Percentiles rank a stretch among this genome's conserved stretches.
Conservation (phyloP, 2,797 vertebrate species). For the Ptychadena robeensis region DNA sequence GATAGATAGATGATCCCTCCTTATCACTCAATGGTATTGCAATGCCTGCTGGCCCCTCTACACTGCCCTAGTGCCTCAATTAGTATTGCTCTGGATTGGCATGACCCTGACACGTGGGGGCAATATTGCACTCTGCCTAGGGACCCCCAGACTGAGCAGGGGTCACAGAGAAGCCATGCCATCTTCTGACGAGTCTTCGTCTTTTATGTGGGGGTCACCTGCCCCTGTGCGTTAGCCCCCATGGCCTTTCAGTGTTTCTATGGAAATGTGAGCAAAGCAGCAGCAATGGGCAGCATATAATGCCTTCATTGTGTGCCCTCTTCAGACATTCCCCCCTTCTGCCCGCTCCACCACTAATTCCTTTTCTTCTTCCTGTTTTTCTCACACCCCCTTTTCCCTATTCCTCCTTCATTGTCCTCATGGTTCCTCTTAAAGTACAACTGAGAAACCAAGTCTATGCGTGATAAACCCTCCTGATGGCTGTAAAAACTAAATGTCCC, state of each 20-base stretch:
- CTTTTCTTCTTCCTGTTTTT: slow-evolving; percentile 48
- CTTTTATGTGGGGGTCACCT: slow-evolving; percentile 27
- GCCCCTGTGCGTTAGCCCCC: slow-evolving; percentile 2
- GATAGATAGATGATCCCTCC: not conserved
- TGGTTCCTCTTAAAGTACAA: not conserved
- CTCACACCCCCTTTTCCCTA: slow-evolving; percentile 3
- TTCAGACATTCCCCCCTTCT: not conserved
- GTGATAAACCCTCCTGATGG: not conserved
- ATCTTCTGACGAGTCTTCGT: too few species aligned
- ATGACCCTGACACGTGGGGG: slow-evolving; percentile 42
- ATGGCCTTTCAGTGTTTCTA: slow-evolving; percentile 44
- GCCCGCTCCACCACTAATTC: not conserved
- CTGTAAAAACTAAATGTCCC: not conserved
- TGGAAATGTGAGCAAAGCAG: slow-evolving; percentile 42
- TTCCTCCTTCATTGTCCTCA: not conserved
- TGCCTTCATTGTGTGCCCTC: slow-evolving; percentile 41
- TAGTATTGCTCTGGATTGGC: too few species aligned
- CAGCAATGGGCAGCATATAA: slow-evolving; percentile 36
- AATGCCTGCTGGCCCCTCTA: not conserved
- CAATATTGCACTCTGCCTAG: slow-evolving; percentile 8
- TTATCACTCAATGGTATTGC: not conserved
- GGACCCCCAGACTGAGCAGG: not conserved
- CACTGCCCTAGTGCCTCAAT: not conserved
- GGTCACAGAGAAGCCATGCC: not conserved
- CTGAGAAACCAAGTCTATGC: too few species aligned